Percentiles rank a stretch among this genome's conserved stretches.
Conservation (phyloP, 2,888 invertebrate genomes). For the Clitarchus hookeri region DNA sequence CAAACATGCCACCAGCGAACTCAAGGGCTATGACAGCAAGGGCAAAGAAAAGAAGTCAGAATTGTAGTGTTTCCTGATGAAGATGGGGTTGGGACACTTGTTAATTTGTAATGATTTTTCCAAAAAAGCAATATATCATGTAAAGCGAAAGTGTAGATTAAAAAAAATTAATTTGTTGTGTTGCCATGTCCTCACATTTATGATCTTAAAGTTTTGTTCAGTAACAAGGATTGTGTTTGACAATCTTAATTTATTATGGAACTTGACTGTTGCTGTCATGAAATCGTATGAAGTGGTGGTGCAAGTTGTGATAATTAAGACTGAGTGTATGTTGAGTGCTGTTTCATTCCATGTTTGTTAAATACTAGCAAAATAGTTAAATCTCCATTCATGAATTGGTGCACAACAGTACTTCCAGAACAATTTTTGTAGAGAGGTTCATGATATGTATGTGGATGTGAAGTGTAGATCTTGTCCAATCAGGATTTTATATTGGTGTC, state of each 20-base stretch:
- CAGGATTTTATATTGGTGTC: background rate
- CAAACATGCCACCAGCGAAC: slow-evolving; percentile 84
- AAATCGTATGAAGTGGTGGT: background rate
- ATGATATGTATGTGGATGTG: background rate
- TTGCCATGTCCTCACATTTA: background rate
- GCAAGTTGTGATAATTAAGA: background rate
- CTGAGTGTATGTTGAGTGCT: background rate
- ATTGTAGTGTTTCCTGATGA: slow-evolving; percentile 54
- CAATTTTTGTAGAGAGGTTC: background rate
- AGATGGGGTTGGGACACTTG: background rate
- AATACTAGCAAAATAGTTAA: background rate
- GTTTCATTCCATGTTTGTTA: background rate
- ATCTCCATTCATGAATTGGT: background rate
- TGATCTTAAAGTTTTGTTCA: background rate
- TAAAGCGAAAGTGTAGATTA: no score
- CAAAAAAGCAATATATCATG: slow-evolving; percentile 30
- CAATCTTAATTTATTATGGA: no score
- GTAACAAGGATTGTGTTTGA: background rate
- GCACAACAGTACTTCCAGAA: slow-evolving; percentile 1
- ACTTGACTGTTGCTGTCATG: no score
- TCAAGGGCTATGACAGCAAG: slow-evolving; percentile 84
- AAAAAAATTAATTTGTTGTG: background rate
- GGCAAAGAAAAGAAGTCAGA: slow-evolving; percentile 73
- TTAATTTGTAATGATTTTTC: slow-evolving; percentile 18
- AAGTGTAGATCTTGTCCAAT: background rate